Conservation (phyloP, 1,140 invertebrate genomes). For the Ostrea edulis region DNA sequence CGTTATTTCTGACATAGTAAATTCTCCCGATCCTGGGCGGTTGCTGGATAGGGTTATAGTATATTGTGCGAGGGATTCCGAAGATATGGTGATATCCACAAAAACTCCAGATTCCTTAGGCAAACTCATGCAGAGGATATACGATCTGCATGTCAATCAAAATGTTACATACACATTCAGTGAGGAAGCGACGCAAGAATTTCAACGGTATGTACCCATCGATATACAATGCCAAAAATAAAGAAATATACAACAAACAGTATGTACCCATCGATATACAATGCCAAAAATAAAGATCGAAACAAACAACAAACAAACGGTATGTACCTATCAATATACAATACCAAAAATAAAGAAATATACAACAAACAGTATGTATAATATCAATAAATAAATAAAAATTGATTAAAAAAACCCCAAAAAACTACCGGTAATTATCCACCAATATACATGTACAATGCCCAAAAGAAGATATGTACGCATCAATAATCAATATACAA, state of each 20-base stretch:
- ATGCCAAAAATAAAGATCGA: no score
- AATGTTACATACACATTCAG: conserved; percentile 4
- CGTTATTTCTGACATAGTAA: not conserved
- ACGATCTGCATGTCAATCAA: not conserved
- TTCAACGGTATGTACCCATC: not conserved
- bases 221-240: no score
- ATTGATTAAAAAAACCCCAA: no score
- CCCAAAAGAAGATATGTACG: no score
- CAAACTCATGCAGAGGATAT: not conserved
- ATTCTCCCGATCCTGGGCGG: not conserved
- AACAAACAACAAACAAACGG: not conserved
- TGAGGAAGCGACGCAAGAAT: not conserved
- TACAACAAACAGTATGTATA: no score
- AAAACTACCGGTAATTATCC: no score
- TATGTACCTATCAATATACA: not conserved
- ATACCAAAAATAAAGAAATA: no score
- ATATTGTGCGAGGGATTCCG: not conserved
- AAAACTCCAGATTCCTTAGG: not conserved
- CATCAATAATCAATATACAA: no score
- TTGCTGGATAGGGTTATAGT: conserved; percentile 7
- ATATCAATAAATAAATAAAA: no score
- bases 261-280: no score
- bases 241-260: no score
- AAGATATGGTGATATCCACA: not conserved
- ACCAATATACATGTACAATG: no score